These are phyloP conservation scores for Laupala kohalensis DNA, from an alignment of 1,140 invertebrate species.

Conservation along the genomic window DNA sequence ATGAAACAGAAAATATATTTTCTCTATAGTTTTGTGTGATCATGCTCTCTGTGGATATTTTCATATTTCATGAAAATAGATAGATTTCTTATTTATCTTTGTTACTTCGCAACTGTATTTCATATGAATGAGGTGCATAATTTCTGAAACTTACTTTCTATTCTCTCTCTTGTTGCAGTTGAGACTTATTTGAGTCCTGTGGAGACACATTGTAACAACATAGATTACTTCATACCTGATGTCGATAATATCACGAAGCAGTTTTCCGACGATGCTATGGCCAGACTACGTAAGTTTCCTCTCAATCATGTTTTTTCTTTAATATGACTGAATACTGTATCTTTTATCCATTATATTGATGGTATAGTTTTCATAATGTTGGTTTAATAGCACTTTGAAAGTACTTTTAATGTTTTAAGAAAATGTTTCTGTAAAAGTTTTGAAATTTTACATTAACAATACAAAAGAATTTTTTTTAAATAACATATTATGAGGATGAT, in stretches of 20 bases:
- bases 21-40: no score
- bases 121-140: no score
- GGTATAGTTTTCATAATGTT: background rate
- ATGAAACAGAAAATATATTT: no score
- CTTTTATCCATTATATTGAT: background rate
- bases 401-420: background rate
- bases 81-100: no score
- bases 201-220: slow-evolving; percentile 87
- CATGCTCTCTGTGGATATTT: no score
- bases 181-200: slow-evolving; percentile 82
- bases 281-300: slow-evolving; percentile 63
- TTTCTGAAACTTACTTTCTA: background rate
- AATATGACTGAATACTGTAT: background rate
- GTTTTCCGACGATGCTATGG: slow-evolving; percentile 71
- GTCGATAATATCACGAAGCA: slow-evolving; percentile 67
- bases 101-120: no score
- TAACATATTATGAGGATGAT: no score
- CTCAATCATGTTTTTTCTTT: background rate
- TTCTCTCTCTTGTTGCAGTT: slow-evolving; percentile 36
- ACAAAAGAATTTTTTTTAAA: no score
- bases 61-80: no score
- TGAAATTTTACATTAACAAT: background rate
- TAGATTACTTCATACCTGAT: slow-evolving; percentile 84
- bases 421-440: background rate
- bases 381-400: background rate